Evolutionary conservation across 2,113 vertebrate genomes (phyloP), one percentile per base, ranked within the genome.

Genomic region (Sarotherodon lohbergeri): DNA sequence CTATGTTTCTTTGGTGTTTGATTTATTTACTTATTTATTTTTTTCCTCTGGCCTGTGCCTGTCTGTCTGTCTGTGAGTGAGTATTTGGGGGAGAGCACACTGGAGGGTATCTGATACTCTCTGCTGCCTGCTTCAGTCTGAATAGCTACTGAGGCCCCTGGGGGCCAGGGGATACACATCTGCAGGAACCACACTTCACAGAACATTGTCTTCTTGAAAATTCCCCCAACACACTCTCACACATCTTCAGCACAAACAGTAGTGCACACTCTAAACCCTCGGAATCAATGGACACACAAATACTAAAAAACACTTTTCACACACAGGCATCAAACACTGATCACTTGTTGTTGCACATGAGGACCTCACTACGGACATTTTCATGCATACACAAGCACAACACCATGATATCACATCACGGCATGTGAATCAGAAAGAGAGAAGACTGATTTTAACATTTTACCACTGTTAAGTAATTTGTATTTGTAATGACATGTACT

Each of bases 271-370:
- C 34, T 24, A 50, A 56, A 82, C 19, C 57, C 36, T n/a, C 56
- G 41, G 83, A 63, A 84, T 88, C 86, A 61, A 87, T 87, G 81
- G 46, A 90, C 3, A 81, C 81, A 80, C 80, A 84, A 80, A 92
- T 85, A 89, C 34, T 3, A 83, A 84, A 85, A 86, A 87, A 61
- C 14, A 8, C 66, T 82, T 81, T 5, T 56, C 48, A 93, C 86
- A 89, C 76, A 79, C 4, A 2, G 12, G 12, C 29, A 90, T 93
- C 13, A 87, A 84, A 91, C 80, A 88, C 82, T 76, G 50, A 87
- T 32, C 19, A 6, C 2, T 29, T 48, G 36, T 73, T 86, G 68
- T 78, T 68, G 63, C 84, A 88, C 87, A 81, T 7, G 57, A 32
- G n/a, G 14, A 22, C 1, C 2, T 59, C 80, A 86, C 32, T 3